Percentiles rank a stretch among this genome's conserved stretches.
Evolutionary conservation across 2,797 vertebrate genomes (phyloP).

Genomic region (Antrozous pallidus): DNA sequence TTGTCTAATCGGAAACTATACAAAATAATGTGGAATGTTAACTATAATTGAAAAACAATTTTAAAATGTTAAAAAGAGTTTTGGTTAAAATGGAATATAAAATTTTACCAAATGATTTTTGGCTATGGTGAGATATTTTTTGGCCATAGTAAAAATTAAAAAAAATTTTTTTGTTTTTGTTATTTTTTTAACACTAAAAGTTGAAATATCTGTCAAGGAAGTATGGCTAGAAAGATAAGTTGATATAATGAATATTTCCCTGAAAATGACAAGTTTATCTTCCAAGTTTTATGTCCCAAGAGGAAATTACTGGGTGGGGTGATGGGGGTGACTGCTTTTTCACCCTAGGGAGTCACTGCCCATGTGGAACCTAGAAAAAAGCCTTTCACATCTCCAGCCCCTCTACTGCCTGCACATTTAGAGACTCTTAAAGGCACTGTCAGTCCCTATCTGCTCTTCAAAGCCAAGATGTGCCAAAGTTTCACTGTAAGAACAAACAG

Average conservation of each 20-base stretch:
- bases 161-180: not conserved
- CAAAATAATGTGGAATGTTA: not conserved
- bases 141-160: not conserved
- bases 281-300: conserved; percentile 28
- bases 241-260: conserved; percentile 27
- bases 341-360: not conserved
- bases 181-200: not conserved
- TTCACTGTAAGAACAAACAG: not conserved
- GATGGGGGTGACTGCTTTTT: not conserved
- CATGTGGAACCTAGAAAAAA: not conserved
- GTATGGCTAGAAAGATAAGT: conserved; percentile 59
- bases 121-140: not conserved
- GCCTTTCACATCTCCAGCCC: not conserved
- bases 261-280: conserved; percentile 61
- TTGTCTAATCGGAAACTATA: not conserved
- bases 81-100: not conserved
- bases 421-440: not conserved
- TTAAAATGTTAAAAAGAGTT: not conserved
- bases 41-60: not conserved
- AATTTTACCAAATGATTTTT: not conserved
- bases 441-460: not conserved
- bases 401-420: not conserved
- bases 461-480: not conserved
- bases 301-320: conserved; percentile 51
- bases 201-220: conserved; percentile 62